These are phyloP conservation scores for Leucozona laternaria DNA, from an alignment of 2,888 invertebrate species.

Conservation along the genomic window DNA sequence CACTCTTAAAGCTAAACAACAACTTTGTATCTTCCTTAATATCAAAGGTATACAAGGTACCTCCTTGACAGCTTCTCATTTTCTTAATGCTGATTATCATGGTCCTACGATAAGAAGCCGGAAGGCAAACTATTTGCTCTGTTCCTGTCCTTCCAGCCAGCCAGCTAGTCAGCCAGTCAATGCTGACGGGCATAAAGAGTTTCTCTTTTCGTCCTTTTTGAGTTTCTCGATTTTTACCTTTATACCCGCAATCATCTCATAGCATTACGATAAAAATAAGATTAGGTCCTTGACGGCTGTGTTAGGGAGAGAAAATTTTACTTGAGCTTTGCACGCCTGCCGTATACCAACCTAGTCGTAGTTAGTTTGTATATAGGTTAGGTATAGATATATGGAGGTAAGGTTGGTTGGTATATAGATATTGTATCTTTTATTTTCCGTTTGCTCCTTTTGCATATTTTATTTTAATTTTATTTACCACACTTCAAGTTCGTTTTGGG, in stretches of 20 bases:
- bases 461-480: constrained; percentile 65
- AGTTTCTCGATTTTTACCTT: constrained; percentile 66
- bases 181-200: constrained; percentile 20
- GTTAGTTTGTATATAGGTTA: background rate
- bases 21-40: constrained; percentile 5
- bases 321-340: constrained; percentile 29
- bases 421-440: constrained; percentile 39
- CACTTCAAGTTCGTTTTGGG: constrained; percentile 62
- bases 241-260: constrained; percentile 68
- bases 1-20: background rate
- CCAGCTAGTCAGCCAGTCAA: background rate
- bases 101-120: constrained; percentile 36
- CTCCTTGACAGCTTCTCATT: constrained; percentile 48
- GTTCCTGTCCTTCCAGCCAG: background rate
- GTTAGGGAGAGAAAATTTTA: constrained; percentile 37
- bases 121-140: constrained; percentile 30
- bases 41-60: constrained; percentile 33
- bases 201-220: constrained; percentile 31
- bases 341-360: too few species aligned
- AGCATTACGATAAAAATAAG: constrained; percentile 68
- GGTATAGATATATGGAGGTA: background rate
- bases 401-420: background rate
- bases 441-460: constrained; percentile 65
- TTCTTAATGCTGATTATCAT: constrained; percentile 61
- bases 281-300: constrained; percentile 64